These are phyloP conservation scores for Cyrtonyx montezumae DNA, from an alignment of 2,113 vertebrate species.

Conservation along the genomic window DNA sequence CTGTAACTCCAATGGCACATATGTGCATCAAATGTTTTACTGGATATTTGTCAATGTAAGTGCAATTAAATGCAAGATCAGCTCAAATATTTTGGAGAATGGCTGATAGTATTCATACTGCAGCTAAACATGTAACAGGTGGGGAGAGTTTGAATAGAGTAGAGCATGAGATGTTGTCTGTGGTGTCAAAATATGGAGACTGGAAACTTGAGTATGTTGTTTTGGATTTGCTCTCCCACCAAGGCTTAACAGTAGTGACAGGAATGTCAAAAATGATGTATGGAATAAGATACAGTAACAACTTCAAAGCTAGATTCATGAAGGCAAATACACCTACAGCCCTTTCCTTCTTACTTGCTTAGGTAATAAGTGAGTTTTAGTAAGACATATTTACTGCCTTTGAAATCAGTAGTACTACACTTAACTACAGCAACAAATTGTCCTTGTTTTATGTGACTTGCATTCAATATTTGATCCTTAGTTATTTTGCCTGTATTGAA, in stretches of 20 bases:
- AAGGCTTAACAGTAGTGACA: not conserved
- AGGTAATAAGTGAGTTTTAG: not conserved
- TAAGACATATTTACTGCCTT: not conserved
- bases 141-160: not conserved
- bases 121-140: rapidly evolving
- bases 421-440: not conserved
- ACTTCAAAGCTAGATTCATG: rapidly evolving
- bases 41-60: not conserved
- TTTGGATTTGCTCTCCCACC: not conserved
- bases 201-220: not conserved
- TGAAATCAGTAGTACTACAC: not conserved
- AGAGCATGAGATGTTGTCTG: not conserved
- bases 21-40: not conserved
- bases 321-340: not conserved
- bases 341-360: not conserved
- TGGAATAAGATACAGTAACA: not conserved
- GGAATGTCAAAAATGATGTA: not conserved
- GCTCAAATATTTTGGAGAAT: not conserved
- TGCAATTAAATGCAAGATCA: not conserved
- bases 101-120: not conserved
- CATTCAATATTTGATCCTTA: not conserved
- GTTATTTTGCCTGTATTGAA: not conserved
- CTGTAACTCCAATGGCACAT: not conserved
- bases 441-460: not conserved
- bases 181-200: not conserved